Conservation (phyloP, 92 coral and sea anemone species). For the Anthopleura xanthogrammica region DNA sequence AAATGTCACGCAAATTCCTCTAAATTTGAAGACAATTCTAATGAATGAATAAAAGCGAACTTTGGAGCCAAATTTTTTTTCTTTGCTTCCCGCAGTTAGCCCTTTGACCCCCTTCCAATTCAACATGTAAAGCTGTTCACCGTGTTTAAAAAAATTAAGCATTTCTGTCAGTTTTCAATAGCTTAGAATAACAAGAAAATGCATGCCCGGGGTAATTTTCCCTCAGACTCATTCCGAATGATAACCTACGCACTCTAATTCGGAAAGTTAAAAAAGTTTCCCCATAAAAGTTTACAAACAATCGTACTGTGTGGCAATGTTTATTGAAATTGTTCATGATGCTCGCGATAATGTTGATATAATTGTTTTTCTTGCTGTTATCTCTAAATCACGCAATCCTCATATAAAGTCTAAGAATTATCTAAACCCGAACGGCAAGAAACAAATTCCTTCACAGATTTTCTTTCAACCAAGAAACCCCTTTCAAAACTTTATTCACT, state of each 20-base stretch:
- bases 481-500: neutral
- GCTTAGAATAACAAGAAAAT: neutral
- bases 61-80: neutral
- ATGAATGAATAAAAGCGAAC: neutral
- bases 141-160: neutral
- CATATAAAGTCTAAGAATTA: neutral
- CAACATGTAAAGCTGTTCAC: neutral
- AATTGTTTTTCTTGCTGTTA: neutral
- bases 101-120: neutral
- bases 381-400: constrained; percentile 6
- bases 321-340: neutral
- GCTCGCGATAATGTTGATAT: neutral
- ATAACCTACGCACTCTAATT: neutral
- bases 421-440: neutral
- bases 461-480: too few relatives aligned
- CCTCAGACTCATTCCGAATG: too few relatives aligned
- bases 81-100: neutral
- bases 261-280: neutral
- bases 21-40: neutral
- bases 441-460: neutral
- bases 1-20: neutral
- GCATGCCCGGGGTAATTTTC: neutral
- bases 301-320: neutral
- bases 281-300: neutral
- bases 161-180: neutral